Evolutionary conservation across 2,888 invertebrate genomes (phyloP).

Genomic region (Agrilus cyanescens): DNA sequence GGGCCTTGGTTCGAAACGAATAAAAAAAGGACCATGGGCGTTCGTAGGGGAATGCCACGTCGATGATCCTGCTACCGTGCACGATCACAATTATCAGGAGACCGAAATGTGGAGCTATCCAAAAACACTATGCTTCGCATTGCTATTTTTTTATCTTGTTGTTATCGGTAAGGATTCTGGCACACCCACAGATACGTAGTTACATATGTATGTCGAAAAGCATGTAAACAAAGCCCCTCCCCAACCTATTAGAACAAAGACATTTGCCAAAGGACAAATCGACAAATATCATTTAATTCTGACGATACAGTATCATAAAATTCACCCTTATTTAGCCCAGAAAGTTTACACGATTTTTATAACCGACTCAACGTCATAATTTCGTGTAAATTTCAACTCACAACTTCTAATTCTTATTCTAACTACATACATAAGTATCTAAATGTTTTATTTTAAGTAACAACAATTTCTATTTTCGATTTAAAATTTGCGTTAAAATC

Average conservation of each 20-base stretch:
- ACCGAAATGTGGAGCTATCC: conserved; percentile 22
- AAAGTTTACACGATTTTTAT: neutral
- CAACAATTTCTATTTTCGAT: no score
- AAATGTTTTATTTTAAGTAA: no score
- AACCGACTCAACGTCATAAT: no score
- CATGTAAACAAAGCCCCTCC: conserved; percentile 38
- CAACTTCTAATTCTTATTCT: no score
- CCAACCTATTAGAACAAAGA: conserved; percentile 22
- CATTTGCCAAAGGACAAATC: neutral
- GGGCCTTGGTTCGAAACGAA: no score
- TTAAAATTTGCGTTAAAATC: no score
- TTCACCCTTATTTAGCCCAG: neutral
- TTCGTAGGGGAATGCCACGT: conserved; percentile 16
- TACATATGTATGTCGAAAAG: conserved; percentile 24
- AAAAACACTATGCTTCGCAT: no score
- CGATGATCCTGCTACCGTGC: no score
- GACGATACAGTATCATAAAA: neutral
- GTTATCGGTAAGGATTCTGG: conserved; percentile 30
- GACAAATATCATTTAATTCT: no score
- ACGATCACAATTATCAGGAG: no score
- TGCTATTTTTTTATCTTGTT: conserved; percentile 18
- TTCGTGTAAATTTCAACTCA: no score
- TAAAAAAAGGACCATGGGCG: conserved; percentile 23
- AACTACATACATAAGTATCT: no score
- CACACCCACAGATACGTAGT: conserved; percentile 29